A percentile compares a stretch with the other conserved stretches of the same genome.
Conservation (phyloP, 2,113 vertebrate species). For the Onychostruthus taczanowskii region DNA sequence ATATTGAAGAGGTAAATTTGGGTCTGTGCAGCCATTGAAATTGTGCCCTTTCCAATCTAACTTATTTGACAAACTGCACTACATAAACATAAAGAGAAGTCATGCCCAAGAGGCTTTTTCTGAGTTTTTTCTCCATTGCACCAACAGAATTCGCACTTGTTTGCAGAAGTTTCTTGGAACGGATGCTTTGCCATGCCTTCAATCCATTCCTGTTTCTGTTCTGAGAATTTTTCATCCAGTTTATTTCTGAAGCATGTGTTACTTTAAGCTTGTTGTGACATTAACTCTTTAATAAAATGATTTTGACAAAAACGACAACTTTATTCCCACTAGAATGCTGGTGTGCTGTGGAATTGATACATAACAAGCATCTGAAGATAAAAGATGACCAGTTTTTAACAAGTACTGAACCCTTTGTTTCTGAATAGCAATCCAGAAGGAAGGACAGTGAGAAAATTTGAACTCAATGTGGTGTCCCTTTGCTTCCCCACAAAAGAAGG, state of each 20-base stretch:
- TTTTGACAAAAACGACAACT: slow-evolving; percentile 50
- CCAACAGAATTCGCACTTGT: slow-evolving; percentile 6
- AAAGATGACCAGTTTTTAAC: background rate
- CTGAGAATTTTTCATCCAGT: background rate
- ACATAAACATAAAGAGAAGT: background rate
- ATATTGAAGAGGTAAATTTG: background rate
- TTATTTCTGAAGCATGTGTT: slow-evolving; percentile 61
- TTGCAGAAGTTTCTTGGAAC: slow-evolving; percentile 8
- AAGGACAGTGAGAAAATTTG: background rate
- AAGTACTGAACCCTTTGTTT: background rate
- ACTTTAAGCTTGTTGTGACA: slow-evolving; percentile 53
- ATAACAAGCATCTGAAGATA: background rate
- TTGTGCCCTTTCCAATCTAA: slow-evolving; percentile 16
- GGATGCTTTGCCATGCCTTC: slow-evolving; percentile 42
- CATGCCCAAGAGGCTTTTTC: background rate
- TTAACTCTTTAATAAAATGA: slow-evolving; percentile 70
- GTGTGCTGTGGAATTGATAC: background rate
- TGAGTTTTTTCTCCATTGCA: slow-evolving; percentile 3
- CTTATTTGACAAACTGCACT: slow-evolving; percentile 2
- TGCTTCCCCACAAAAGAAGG: background rate
- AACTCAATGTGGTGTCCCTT: background rate
- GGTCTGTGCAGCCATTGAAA: background rate
- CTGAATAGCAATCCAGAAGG: background rate
- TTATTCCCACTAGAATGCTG: background rate
- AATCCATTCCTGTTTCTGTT: background rate